These are phyloP conservation scores for Pagrus major DNA, from an alignment of 2,113 vertebrate genomes.

Conservation along the genomic window DNA sequence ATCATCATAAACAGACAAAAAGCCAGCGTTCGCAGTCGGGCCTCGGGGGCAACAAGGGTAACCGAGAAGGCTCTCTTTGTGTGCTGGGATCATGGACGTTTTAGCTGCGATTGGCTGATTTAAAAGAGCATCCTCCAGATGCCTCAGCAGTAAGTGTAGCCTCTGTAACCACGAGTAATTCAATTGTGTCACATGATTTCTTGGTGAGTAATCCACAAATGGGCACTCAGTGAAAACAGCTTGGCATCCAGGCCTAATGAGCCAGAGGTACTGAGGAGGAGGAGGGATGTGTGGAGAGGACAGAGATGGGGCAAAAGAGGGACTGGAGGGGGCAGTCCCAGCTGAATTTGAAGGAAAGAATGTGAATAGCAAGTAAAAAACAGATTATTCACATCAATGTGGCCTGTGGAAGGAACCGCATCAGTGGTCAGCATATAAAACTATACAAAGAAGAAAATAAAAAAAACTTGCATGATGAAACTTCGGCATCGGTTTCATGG, in stretches of 20 bases:
- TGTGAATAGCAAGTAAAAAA: conserved; percentile 1
- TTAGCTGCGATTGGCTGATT: conserved; percentile 61
- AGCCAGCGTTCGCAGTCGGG: conserved; percentile 31
- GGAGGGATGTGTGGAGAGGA: not conserved
- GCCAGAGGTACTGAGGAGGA: conserved; percentile 2
- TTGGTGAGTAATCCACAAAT: conserved; percentile 78
- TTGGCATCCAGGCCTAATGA: conserved; percentile 67
- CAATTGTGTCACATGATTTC: conserved; percentile 79
- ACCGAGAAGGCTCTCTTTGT: conserved; percentile 81
- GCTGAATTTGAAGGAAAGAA: conserved; percentile 27
- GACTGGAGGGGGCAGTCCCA: not conserved
- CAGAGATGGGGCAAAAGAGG: not conserved
- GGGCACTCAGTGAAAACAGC: conserved; percentile 70
- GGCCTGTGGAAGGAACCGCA: conserved; percentile 5
- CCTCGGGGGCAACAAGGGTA: conserved; percentile 65
- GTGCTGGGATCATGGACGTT: conserved; percentile 47
- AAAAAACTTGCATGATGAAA: conserved; percentile 20
- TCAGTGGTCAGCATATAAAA: not conserved
- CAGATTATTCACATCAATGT: conserved; percentile 22
- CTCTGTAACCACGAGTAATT: conserved; percentile 76
- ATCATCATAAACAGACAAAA: conserved; percentile 32
- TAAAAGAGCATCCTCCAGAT: conserved; percentile 80
- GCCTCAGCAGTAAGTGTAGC: conserved; percentile 72
- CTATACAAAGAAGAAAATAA: not conserved
- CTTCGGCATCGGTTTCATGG: conserved; percentile 8